Percentiles rank a stretch among this genome's conserved stretches.
phyloP scores from a whole-genome alignment of 2,888 invertebrate species.

The Torymus aiolomorphi region DNA sequence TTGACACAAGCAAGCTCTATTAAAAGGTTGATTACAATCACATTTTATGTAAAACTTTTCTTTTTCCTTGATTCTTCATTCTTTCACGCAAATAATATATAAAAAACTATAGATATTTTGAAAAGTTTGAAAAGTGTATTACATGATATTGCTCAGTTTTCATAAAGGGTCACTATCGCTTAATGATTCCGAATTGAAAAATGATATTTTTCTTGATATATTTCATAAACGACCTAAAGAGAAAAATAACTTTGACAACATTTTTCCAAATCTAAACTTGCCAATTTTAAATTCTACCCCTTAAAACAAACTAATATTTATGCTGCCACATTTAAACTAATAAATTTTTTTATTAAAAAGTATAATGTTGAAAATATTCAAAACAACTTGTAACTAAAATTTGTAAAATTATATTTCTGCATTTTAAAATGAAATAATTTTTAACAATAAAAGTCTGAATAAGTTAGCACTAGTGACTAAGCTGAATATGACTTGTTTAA shows the following conservation, averaged over 20 bases:
- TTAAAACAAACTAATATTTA: too few relatives aligned
- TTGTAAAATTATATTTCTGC: too few relatives aligned
- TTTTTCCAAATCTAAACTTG: not conserved
- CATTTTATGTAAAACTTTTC: too few relatives aligned
- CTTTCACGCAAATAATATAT: too few relatives aligned
- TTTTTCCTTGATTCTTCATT: too few relatives aligned
- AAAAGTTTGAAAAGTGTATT: not conserved
- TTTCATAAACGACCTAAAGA: not conserved
- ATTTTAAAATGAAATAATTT: not conserved
- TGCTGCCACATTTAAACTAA: too few relatives aligned
- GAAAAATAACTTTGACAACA: not conserved
- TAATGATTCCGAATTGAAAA: too few relatives aligned
- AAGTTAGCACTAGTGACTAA: slow-evolving; percentile 1
- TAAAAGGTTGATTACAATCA: too few relatives aligned
- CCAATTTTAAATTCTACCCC: too few relatives aligned
- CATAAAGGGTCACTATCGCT: not conserved
- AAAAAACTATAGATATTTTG: too few relatives aligned
- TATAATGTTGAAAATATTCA: not conserved
- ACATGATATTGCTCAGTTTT: slow-evolving; percentile 36
- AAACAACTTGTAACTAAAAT: not conserved
- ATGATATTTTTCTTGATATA: not conserved
- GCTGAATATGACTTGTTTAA: slow-evolving; percentile 1
- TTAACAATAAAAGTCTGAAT: slow-evolving; percentile 13
- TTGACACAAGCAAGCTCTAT: too few relatives aligned
- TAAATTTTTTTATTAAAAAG: too few relatives aligned